Evolutionary conservation across 1,140 invertebrate genomes (phyloP).

Genomic region (Coptotermes formosanus): DNA sequence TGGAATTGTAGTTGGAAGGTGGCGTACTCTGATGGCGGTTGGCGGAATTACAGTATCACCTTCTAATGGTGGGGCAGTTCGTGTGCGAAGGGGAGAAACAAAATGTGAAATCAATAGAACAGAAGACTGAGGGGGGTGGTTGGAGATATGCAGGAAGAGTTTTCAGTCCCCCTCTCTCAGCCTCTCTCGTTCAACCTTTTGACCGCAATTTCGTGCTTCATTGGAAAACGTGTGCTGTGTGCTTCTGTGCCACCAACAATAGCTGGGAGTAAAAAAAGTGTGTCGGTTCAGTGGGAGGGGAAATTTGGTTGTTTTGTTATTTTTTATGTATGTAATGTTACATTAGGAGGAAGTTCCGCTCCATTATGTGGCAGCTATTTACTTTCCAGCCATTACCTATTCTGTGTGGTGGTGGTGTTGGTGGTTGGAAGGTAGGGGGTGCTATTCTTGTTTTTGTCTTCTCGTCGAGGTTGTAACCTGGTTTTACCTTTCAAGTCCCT

Average conservation of each 20-base stretch:
- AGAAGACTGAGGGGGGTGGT: not conserved
- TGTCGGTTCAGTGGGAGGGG: not conserved
- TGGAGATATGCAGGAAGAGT: conserved; percentile 8
- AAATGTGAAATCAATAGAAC: conserved; percentile 17
- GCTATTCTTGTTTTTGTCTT: conserved; percentile 14
- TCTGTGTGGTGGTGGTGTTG: not conserved
- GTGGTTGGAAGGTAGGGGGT: not conserved
- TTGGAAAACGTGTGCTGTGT: conserved; percentile 14
- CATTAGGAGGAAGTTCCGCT: conserved; percentile 5
- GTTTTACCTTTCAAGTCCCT: not conserved
- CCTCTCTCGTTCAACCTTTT: conserved; percentile 5
- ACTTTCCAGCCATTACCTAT: conserved; percentile 7
- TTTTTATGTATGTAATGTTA: conserved; percentile 3
- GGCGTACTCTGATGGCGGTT: not conserved
- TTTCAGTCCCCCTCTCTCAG: not conserved
- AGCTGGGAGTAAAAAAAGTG: not conserved
- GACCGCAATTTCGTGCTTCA: conserved; percentile 14
- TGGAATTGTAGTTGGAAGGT: not conserved
- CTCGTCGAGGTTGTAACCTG: not conserved
- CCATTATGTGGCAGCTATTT: conserved; percentile 13
- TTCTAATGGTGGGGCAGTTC: not conserved
- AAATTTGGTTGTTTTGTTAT: not conserved
- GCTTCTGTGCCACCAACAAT: conserved; percentile 8
- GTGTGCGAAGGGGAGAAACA: not conserved
- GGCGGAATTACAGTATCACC: not conserved